Evolutionary conservation across 2,797 vertebrate genomes (phyloP).

Genomic region (Sebastes dallii): DNA sequence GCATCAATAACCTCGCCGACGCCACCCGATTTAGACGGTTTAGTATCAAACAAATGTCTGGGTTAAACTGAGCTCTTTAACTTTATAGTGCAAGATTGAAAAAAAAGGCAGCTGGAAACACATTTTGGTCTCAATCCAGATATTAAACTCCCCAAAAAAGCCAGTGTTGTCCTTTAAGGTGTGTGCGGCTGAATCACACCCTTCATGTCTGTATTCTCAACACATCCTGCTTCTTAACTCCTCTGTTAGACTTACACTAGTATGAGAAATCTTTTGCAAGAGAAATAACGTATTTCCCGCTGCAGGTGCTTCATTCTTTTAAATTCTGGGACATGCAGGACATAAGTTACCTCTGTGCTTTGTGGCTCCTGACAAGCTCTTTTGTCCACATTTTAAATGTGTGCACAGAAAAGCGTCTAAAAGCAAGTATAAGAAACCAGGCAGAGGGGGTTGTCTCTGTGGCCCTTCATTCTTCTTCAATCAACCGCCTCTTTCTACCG

Average conservation of each 20-base stretch:
- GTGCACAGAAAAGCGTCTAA: conserved; percentile 50
- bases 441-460: conserved; percentile 61
- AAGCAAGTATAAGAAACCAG: conserved; percentile 74
- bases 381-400: conserved; percentile 68
- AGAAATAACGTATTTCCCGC: background rate
- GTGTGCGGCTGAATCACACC: background rate
- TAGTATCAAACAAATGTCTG: background rate
- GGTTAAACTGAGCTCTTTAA: background rate
- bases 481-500: conserved; percentile 60
- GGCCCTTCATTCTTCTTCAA: conserved; percentile 61
- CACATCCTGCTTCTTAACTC: background rate
- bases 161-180: background rate
- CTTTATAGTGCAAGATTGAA: background rate
- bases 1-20: conserved; percentile 30
- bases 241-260: background rate
- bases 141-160: background rate
- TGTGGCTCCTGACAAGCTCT: conserved; percentile 44
- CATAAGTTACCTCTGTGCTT: conserved; percentile 50
- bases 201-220: background rate
- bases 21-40: background rate
- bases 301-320: conserved; percentile 55
- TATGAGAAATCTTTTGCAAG: background rate
- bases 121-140: background rate
- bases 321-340: conserved; percentile 13
- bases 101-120: background rate